Base-by-base conservation (phyloP, 2,797 vertebrate genomes). In the Coilia nasus region DNA sequence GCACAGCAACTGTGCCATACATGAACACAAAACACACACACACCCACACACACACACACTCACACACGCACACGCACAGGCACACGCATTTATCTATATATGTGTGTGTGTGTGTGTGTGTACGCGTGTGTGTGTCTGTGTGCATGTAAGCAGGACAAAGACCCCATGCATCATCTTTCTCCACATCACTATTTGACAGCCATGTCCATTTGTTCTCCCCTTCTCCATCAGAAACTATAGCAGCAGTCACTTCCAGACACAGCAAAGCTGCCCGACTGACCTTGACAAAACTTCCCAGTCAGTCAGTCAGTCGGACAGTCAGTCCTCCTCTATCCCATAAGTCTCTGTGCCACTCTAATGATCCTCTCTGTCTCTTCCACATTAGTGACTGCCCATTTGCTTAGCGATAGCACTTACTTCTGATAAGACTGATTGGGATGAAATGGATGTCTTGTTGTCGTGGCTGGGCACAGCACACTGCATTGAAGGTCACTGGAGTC, bases 401-500 rank as follows among this genome's bases (percentile, higher is more conserved):
- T 64, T 15, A 1, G 28, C 17, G 67, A 75, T 11, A 6, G 14
- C 6, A 1, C 28, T 75, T 15, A 35, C 19, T 64, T 64, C 62
- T 28, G 23, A 64, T 23, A 0, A 25, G 7, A 17, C 35, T 78
- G 6, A 78, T 44, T 78, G 35, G 71, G 19, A 21, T 44, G 17
- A 17, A 21, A 21, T 21, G 15, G 35, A 41, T 21, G 31, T 25
- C 25, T 31, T 75, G 28, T 75, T 35, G 6, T 17, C 6, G 17
- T 41, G 35, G 71, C 35, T 78, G 71, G 6, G 10, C 6, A 12
- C 21, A 62, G 60, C 31, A 21, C 17, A 21, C 6, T 1, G 17
- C 71, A 78, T 78, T 78, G 31, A 78, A 41, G 44, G 35, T 78
- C 35, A 41, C 21, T 78, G 71, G 35, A 54, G 41, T 80, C 28